Base-by-base conservation (phyloP, 30 jellyfish, hydroid and myxozoan genomes). In the Aurelia sp. region DNA sequence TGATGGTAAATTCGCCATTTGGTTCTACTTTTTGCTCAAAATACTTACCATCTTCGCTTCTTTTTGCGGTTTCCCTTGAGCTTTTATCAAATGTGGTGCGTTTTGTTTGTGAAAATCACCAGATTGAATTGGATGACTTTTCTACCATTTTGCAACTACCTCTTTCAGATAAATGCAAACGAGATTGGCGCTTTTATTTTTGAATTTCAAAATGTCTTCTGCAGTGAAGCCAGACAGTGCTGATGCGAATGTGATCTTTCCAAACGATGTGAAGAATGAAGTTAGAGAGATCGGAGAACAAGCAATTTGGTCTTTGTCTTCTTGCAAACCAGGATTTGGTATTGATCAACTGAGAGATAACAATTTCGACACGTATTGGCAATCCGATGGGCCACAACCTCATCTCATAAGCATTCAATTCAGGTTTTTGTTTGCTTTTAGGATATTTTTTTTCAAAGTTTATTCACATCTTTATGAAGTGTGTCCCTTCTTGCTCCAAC, bases 341-440 rank as follows among this genome's bases (percentile, higher is more conserved):
- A 88, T 96, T 21, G 92, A 88, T 16, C 97, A 96, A 62, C 24
- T 96, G 59, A 48, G 97, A 22, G 98, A 88, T 77, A 82, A 96
- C 80, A 88, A 82, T 58, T 66, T 80, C 47, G 97, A 73, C 27
- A 96, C 97, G 22, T 96, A 96, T 78, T 96, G 98, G 98, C 99
- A 96, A 68, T 96, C 99, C 0, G 99, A 96, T 55, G 99, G 99
- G 3, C 98, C 99, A 4, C 99, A 91, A 63, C 99, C 99, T 8
- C 99, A 96, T 74, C 81, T 96, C 31, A 92, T 96, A 17, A 89
- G 88, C 62, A 88, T 96, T 33, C 98, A 91, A 35, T 96, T 96
- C 87, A 88, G 87, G 77, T 77, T 5, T 18, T 5, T 1, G 74
- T 63, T 63, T n/a, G 30, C 33, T 27, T 27, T 27, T 27, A n/a